Evolutionary conservation across 2,888 invertebrate species (phyloP).

Genomic region (Drosophila rellima): DNA sequence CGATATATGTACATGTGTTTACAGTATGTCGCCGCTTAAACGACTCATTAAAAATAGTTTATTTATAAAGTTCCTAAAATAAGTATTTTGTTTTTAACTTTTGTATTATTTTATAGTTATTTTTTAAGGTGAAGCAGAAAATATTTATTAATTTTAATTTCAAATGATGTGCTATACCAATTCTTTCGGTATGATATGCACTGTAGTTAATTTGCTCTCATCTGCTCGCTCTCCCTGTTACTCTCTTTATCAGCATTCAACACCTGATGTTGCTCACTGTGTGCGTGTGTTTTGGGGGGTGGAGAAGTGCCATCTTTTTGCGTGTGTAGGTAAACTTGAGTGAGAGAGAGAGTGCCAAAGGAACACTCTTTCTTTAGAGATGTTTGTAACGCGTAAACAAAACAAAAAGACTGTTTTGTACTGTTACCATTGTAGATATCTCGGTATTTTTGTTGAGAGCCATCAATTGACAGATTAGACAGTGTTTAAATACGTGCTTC

Average conservation of each 20-base stretch:
- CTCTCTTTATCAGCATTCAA: constrained; percentile 17
- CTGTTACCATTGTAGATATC: constrained; percentile 39
- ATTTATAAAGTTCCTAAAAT: too few species aligned
- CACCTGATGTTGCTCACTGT: constrained; percentile 35
- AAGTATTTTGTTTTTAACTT: background rate
- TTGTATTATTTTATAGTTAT: background rate
- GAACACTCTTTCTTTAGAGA: constrained; percentile 52
- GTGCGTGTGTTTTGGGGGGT: constrained; percentile 2
- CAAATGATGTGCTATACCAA: background rate
- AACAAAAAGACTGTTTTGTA: constrained; percentile 34
- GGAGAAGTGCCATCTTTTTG: constrained; percentile 20
- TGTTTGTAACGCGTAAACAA: constrained; percentile 73
- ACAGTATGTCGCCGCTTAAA: constrained; percentile 27
- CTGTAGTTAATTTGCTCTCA: constrained; percentile 27
- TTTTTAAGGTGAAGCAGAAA: background rate
- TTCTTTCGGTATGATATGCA: too few species aligned
- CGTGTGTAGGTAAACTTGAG: constrained; percentile 6
- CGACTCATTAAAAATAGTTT: background rate
- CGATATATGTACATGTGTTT: constrained; percentile 1
- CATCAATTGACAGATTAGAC: constrained; percentile 22
- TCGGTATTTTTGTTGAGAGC: constrained; percentile 24
- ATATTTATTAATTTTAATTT: background rate
- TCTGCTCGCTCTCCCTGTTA: constrained; percentile 12
- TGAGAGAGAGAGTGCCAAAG: constrained; percentile 22
- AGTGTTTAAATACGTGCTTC: background rate